Base-by-base conservation (phyloP, 2,797 vertebrate species). In the Hipposideros larvatus region DNA sequence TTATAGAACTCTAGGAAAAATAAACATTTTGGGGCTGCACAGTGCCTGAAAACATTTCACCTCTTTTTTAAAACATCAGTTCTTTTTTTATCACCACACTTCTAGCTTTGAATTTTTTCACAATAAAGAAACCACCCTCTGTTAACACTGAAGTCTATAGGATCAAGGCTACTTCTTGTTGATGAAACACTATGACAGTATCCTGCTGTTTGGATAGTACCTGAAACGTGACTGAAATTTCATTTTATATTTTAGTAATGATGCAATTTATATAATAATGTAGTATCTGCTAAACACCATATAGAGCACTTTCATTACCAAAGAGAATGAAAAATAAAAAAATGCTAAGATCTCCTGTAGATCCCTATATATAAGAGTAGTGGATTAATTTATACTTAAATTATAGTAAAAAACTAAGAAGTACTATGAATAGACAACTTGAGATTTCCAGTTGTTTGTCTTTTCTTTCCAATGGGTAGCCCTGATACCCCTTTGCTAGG, bases 181-280 rank as follows among this genome's bases (percentile, higher is more conserved):
- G 16, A 48, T 57, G 37, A 87, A 66, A 46, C 26, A 26, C 71
- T 84, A 34, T 11, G 19, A 15, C 31, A 34, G 41, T n/a, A 28
- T 83, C 63, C 21, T 91, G 78, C n/a, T 85, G 21, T 65, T 75
- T 75, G 37, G 48, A 61, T 19, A 41, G 68, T 70, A 63, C 31
- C 68, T 65, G 34, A 85, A 48, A 70, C 84, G 34, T 73, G 59
- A 86, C 8, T 31, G 90, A 53, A 51, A 77, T 85, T 95, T 96
- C 16, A 92, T 28, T 26, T 43, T 59, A 43, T 90, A 22, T 65
- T 90, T 85, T 77, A 84, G 24, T 48, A 75, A 96, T 24, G 19
- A 71, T 51, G 9, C 1, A 43, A 48, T 48, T 55, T 78, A 59
- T 28, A 26, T 46, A 91, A 82, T 71, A 84, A 90, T 24, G 87